These are phyloP conservation scores for Eupleurogrammus muticus DNA, from an alignment of 2,797 vertebrate species.

Conservation along the genomic window DNA sequence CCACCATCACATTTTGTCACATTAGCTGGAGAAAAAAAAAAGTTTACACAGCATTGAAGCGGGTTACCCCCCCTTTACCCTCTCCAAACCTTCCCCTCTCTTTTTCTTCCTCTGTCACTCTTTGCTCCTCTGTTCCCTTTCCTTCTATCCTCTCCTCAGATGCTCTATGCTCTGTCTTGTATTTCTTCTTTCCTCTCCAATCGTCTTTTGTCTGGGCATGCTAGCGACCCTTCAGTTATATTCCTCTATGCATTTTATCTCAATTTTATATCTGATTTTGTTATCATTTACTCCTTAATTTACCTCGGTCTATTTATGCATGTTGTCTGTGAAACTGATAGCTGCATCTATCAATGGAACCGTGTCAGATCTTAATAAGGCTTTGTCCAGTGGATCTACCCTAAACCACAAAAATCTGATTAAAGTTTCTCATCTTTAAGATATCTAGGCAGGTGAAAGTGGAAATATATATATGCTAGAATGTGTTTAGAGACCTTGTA, in stretches of 20 bases:
- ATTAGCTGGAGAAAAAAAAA: conserved; percentile 88
- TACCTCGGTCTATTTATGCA: conserved; percentile 93
- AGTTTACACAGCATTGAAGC: conserved; percentile 92
- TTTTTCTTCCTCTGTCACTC: conserved; percentile 76
- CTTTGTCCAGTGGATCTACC: conserved; percentile 99
- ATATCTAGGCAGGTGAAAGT: conserved; percentile 67
- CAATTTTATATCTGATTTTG: conserved; percentile 85
- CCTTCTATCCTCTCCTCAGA: conserved; percentile 71
- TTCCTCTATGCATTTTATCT: conserved; percentile 91
- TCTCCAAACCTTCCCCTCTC: conserved; percentile 82
- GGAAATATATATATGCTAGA: conserved; percentile 54
- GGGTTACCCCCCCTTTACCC: conserved; percentile 86
- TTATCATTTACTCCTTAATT: conserved; percentile 87
- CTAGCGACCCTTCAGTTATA: conserved; percentile 90
- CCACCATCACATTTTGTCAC: conserved; percentile 90
- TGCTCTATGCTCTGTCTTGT: conserved; percentile 75
- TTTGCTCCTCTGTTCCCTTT: conserved; percentile 77
- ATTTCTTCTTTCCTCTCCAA: conserved; percentile 81
- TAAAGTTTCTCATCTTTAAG: conserved; percentile 99
- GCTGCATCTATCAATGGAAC: conserved; percentile 99
- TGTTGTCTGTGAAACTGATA: conserved; percentile 99
- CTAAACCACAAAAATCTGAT: conserved; percentile 99
- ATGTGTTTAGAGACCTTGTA: conserved; percentile 60
- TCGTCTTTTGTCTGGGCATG: conserved; percentile 91
- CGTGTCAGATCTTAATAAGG: conserved; percentile 99